A percentile compares a stretch with the other conserved stretches of the same genome.
Conservation (phyloP, 2,888 invertebrate species). For the Dilophus febrilis region DNA sequence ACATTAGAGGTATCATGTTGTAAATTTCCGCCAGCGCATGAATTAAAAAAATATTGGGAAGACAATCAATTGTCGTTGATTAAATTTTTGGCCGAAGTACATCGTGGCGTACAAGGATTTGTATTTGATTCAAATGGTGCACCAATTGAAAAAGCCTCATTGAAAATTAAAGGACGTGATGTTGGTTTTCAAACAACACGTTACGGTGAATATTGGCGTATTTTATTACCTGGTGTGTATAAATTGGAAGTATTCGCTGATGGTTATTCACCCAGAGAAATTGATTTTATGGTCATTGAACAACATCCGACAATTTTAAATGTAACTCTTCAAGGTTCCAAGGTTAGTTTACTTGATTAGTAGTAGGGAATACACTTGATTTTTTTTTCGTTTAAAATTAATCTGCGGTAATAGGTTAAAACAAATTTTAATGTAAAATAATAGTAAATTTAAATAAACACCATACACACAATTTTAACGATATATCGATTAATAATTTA, state of each 20-base stretch:
- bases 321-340: constrained; percentile 59
- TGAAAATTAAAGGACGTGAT: constrained; percentile 66
- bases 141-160: constrained; percentile 59
- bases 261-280: constrained; percentile 64
- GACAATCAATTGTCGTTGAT: constrained; percentile 75
- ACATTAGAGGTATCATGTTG: constrained; percentile 82
- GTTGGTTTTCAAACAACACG: constrained; percentile 73
- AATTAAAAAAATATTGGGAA: constrained; percentile 70
- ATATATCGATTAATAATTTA: too few relatives aligned
- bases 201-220: constrained; percentile 90
- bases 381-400: too few relatives aligned
- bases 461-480: too few relatives aligned
- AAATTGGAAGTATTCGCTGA: constrained; percentile 73
- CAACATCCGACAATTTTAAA: constrained; percentile 72
- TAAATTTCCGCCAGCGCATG: constrained; percentile 71
- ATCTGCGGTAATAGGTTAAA: too few relatives aligned
- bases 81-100: constrained; percentile 69
- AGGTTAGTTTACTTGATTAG: constrained; percentile 46
- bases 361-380: too few relatives aligned
- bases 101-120: constrained; percentile 78
- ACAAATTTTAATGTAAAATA: too few relatives aligned
- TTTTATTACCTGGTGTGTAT: constrained; percentile 74
- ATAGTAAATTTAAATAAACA: too few relatives aligned
- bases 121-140: constrained; percentile 61
- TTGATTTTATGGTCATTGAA: constrained; percentile 73